Conservation (phyloP, 2,888 invertebrate species). For the Empis stercorea region DNA sequence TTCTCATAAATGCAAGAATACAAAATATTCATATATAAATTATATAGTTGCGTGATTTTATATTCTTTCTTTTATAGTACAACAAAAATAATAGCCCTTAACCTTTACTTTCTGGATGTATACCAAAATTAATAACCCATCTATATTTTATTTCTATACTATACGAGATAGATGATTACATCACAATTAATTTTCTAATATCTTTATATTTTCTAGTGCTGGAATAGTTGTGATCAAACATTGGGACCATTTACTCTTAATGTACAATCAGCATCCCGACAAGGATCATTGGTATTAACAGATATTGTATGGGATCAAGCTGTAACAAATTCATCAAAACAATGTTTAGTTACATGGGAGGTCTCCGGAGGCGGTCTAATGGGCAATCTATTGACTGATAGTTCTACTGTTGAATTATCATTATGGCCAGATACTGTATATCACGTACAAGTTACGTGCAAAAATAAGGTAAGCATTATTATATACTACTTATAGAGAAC, state of each 20-base stretch:
- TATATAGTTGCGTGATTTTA: no score
- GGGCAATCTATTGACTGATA: conserved; percentile 70
- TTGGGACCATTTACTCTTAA: conserved; percentile 24
- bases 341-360: conserved; percentile 74
- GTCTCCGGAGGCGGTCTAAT: conserved; percentile 68
- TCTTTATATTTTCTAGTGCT: conserved; percentile 17
- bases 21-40: no score
- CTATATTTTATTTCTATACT: no score
- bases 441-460: conserved; percentile 56
- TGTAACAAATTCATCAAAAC: conserved; percentile 25
- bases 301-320: conserved; percentile 28
- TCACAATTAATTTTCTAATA: no score
- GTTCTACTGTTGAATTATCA: conserved; percentile 63
- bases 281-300: conserved; percentile 24
- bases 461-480: conserved; percentile 29
- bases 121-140: no score
- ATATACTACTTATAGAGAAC: neutral
- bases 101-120: no score
- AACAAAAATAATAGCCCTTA: no score
- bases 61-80: no score
- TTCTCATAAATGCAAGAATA: no score
- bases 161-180: no score
- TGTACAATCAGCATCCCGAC: conserved; percentile 24
- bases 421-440: conserved; percentile 71
- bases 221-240: conserved; percentile 27